Evolutionary conservation across 2,888 invertebrate genomes (phyloP).

Genomic region (Peribatodes rhomboidaria): DNA sequence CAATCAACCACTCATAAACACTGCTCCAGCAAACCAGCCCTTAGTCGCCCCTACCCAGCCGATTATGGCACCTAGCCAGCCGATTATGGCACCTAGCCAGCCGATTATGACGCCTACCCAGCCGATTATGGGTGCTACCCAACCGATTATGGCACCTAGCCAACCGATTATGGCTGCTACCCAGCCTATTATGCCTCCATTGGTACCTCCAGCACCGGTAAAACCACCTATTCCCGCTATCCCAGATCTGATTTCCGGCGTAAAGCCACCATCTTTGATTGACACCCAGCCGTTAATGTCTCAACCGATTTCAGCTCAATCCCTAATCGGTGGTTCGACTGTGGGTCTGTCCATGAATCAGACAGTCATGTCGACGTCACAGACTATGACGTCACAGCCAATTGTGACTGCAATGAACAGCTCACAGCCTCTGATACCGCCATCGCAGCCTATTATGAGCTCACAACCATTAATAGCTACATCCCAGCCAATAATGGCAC

Average conservation of each 20-base stretch:
- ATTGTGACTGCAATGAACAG: constrained; percentile 45
- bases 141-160: constrained; percentile 38
- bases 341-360: constrained; percentile 37
- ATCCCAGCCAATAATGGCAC: constrained; percentile 35
- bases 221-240: constrained; percentile 61
- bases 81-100: constrained; percentile 35
- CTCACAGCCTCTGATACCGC: constrained; percentile 36
- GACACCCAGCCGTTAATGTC: constrained; percentile 51
- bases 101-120: constrained; percentile 32
- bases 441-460: constrained; percentile 36
- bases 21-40: constrained; percentile 32
- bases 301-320: constrained; percentile 52
- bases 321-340: constrained; percentile 47
- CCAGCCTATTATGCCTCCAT: constrained; percentile 35
- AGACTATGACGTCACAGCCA: constrained; percentile 30
- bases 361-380: constrained; percentile 33
- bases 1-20: constrained; percentile 35
- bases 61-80: constrained; percentile 31
- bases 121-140: constrained; percentile 27
- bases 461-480: constrained; percentile 30
- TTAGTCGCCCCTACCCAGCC: constrained; percentile 38
- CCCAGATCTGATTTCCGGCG: constrained; percentile 75
- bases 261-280: constrained; percentile 59
- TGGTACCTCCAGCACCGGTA: constrained; percentile 49
- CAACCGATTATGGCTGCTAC: constrained; percentile 30